Percentiles rank a stretch among this genome's conserved stretches.
Conservation (phyloP, 1,140 invertebrate species). For the Temnothorax curvispinosus region DNA sequence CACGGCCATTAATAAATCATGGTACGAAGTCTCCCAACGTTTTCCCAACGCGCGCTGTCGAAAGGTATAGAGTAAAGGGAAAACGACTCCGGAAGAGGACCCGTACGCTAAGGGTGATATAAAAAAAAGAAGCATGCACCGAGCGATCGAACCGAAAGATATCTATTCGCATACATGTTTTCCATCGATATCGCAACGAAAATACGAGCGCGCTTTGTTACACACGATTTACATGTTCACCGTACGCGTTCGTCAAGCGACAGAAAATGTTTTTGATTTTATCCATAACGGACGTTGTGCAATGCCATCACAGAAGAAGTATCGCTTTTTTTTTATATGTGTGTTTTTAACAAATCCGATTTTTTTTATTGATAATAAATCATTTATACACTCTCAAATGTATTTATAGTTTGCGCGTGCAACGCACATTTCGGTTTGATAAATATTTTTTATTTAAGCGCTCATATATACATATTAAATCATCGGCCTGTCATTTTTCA, state of each 20-base stretch:
- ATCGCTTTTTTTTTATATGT: conserved; percentile 29
- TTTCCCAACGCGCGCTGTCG: conserved; percentile 50
- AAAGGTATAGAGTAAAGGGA: conserved; percentile 38
- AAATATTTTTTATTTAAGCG: conserved; percentile 11
- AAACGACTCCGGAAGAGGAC: conserved; percentile 38
- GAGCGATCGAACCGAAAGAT: conserved; percentile 34
- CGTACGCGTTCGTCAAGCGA: conserved; percentile 29
- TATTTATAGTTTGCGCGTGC: neutral
- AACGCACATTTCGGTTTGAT: neutral
- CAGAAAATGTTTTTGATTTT: conserved; percentile 57
- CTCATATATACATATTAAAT: conserved; percentile 21
- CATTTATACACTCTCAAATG: neutral
- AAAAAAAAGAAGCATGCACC: conserved; percentile 42
- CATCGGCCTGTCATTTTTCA: conserved; percentile 6
- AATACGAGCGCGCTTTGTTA: conserved; percentile 53
- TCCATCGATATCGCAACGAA: conserved; percentile 39
- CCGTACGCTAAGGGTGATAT: conserved; percentile 17
- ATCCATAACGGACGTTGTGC: conserved; percentile 44
- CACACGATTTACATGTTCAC: conserved; percentile 38
- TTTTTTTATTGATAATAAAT: conserved; percentile 54
- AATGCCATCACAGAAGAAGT: conserved; percentile 28
- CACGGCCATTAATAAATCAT: conserved; percentile 56
- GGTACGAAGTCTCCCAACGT: conserved; percentile 35
- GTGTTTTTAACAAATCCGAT: conserved; percentile 23
- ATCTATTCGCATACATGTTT: conserved; percentile 27